Evolutionary conservation across 2,797 vertebrate genomes (phyloP).

Genomic region (Microcaecilia unicolor): DNA sequence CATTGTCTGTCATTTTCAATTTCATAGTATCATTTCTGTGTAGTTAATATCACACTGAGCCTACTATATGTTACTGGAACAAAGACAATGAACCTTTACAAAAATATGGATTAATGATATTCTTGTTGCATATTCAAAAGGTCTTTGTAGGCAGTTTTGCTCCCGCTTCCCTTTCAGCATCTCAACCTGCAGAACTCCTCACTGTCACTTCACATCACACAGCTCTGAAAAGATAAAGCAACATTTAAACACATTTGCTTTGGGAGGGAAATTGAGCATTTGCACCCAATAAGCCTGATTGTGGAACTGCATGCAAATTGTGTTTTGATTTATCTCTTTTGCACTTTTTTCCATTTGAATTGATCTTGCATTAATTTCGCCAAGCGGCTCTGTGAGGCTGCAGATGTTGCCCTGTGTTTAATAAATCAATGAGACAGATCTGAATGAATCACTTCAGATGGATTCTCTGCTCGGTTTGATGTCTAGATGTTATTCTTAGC

Average conservation of each 20-base stretch:
- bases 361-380: constrained; percentile 75
- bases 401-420: constrained; percentile 78
- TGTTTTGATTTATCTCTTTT: constrained; percentile 76
- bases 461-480: constrained; percentile 76
- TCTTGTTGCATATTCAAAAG: constrained; percentile 59
- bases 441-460: constrained; percentile 79
- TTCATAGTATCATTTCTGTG: constrained; percentile 31
- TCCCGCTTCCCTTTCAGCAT: constrained; percentile 40
- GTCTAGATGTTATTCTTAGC: constrained; percentile 84
- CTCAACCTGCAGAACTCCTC: constrained; percentile 58
- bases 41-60: constrained; percentile 23
- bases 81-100: constrained; percentile 44
- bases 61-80: constrained; percentile 36
- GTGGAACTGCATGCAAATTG: constrained; percentile 70
- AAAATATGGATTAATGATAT: constrained; percentile 62
- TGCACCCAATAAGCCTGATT: constrained; percentile 67
- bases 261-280: constrained; percentile 62
- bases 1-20: constrained; percentile 35
- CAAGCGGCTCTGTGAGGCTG: constrained; percentile 66
- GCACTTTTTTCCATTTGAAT: constrained; percentile 73
- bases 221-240: constrained; percentile 55
- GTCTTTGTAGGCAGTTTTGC: constrained; percentile 46
- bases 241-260: constrained; percentile 61
- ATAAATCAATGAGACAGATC: constrained; percentile 83
- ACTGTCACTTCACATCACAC: constrained; percentile 58